These are phyloP conservation scores for Isoperla grammatica DNA, from an alignment of 2,888 invertebrate genomes.

Conservation along the genomic window DNA sequence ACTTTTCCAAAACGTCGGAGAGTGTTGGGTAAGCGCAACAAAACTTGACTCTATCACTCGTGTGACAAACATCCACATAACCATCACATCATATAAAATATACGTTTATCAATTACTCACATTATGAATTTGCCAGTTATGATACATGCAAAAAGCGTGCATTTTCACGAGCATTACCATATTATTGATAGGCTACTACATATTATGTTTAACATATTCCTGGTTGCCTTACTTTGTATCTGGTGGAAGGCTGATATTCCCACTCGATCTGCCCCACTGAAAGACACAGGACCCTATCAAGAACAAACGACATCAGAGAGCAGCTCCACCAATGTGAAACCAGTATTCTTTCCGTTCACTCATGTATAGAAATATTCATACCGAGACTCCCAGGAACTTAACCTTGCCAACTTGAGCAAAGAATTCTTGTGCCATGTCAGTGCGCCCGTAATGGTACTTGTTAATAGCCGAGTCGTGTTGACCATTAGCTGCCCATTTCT, in stretches of 20 bases:
- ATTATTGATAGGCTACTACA: too few relatives aligned
- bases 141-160: too few relatives aligned
- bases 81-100: too few relatives aligned
- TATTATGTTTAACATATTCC: too few relatives aligned
- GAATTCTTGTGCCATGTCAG: slow-evolving; percentile 66
- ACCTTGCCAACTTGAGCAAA: slow-evolving; percentile 64
- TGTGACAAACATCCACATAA: too few relatives aligned
- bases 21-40: too few relatives aligned
- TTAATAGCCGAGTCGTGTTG: slow-evolving; percentile 44
- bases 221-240: slow-evolving; percentile 69
- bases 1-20: too few relatives aligned
- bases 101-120: too few relatives aligned
- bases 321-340: slow-evolving; percentile 4
- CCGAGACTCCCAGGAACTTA: slow-evolving; percentile 80
- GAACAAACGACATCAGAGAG: slow-evolving; percentile 29
- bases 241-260: slow-evolving; percentile 84
- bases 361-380: slow-evolving; percentile 52
- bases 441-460: slow-evolving; percentile 66
- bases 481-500: slow-evolving; percentile 46
- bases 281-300: slow-evolving; percentile 80
- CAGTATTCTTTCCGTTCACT: too few relatives aligned
- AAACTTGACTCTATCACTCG: too few relatives aligned
- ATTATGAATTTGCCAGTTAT: too few relatives aligned
- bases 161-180: too few relatives aligned
- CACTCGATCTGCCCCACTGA: slow-evolving; percentile 81